Percentiles rank a stretch among this genome's conserved stretches.
Conservation (phyloP, 1,140 invertebrate species). For the Drosophila gunungcola region DNA sequence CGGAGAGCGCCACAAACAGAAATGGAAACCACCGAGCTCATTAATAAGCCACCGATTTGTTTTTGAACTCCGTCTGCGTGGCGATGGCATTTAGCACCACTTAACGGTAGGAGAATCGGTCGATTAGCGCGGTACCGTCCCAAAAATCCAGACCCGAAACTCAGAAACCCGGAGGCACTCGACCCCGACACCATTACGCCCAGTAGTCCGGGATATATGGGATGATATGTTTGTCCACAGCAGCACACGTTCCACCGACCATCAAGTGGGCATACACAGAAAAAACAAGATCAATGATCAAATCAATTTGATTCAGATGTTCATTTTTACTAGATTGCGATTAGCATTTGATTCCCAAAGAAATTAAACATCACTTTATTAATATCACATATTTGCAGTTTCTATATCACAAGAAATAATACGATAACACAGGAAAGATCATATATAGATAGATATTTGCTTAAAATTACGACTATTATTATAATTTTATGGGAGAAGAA, state of each 20-base stretch:
- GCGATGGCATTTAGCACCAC: slow-evolving; percentile 60
- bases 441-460: too few species aligned
- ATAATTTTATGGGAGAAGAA: too few species aligned
- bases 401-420: too few species aligned
- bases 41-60: slow-evolving; percentile 38
- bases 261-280: slow-evolving; percentile 9
- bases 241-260: slow-evolving; percentile 24
- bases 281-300: not conserved
- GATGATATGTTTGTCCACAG: slow-evolving; percentile 10
- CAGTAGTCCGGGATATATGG: slow-evolving; percentile 29
- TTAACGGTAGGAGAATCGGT: slow-evolving; percentile 65
- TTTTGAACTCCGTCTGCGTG: slow-evolving; percentile 38
- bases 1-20: not conserved
- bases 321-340: not conserved
- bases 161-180: slow-evolving; percentile 30
- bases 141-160: slow-evolving; percentile 18
- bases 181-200: slow-evolving; percentile 29
- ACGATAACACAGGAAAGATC: too few species aligned
- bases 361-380: not conserved
- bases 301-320: not conserved
- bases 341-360: too few species aligned
- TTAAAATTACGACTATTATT: too few species aligned
- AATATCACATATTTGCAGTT: too few species aligned
- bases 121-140: slow-evolving; percentile 44
- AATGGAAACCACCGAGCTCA: slow-evolving; percentile 12